phyloP scores from a whole-genome alignment of 2,888 invertebrate genomes.

The Tolmerus cingulatus region DNA sequence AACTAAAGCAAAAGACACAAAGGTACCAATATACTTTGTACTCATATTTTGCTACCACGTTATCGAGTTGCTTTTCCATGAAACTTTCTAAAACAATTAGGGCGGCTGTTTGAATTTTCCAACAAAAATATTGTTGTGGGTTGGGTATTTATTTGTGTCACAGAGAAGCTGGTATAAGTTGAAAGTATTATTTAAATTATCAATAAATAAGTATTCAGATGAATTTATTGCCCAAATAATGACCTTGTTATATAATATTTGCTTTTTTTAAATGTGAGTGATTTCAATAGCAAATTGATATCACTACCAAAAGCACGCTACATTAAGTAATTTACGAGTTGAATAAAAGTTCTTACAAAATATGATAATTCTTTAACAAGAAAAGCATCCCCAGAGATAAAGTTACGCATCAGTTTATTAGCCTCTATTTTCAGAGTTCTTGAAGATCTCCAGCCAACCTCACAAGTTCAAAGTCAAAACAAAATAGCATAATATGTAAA shows the following conservation, averaged over 20 bases:
- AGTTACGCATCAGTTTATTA: neutral
- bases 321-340: neutral
- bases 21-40: neutral
- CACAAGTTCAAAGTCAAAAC: neutral
- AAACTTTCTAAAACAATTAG: neutral
- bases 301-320: neutral
- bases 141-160: neutral
- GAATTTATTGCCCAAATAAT: too few species aligned
- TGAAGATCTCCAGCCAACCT: neutral
- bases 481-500: neutral
- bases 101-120: neutral
- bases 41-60: neutral
- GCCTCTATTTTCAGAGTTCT: neutral
- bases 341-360: neutral
- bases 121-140: neutral
- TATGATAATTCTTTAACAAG: neutral
- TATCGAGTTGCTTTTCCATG: neutral
- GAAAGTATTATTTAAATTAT: too few species aligned
- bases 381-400: neutral
- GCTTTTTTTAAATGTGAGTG: neutral
- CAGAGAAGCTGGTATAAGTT: neutral
- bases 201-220: too few species aligned
- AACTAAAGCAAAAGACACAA: neutral
- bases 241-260: too few species aligned
- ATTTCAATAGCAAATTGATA: neutral